These are phyloP conservation scores for Scolopax bukidnonensis DNA, from an alignment of 2,797 vertebrate genomes.

Conservation along the genomic window DNA sequence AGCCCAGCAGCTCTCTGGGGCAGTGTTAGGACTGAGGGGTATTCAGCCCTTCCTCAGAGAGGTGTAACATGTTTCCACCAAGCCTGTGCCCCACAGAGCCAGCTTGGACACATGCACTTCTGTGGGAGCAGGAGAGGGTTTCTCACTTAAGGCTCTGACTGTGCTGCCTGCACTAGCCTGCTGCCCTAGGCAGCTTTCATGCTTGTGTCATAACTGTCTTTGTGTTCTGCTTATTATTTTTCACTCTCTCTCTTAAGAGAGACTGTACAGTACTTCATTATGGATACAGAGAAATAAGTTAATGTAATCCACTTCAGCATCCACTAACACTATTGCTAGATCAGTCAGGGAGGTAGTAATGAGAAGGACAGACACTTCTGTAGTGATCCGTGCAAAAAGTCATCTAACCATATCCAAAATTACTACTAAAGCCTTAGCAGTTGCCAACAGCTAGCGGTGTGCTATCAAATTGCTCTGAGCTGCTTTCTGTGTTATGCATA, in stretches of 20 bases:
- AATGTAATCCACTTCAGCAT: neutral
- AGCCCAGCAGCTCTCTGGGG: neutral
- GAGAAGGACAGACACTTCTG: neutral
- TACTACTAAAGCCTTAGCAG: neutral
- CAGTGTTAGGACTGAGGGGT: neutral
- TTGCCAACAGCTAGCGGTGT: neutral
- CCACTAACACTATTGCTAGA: neutral
- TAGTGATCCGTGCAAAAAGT: neutral
- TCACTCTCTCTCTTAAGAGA: neutral
- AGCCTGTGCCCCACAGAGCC: neutral
- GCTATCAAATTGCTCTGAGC: neutral
- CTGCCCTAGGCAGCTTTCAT: neutral
- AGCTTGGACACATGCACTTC: neutral
- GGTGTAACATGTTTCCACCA: neutral
- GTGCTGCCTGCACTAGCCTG: neutral
- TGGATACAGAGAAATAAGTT: neutral
- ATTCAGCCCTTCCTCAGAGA: neutral
- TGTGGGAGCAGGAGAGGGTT: neutral
- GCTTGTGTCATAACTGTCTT: neutral
- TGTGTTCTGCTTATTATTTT: neutral
- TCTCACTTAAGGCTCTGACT: neutral
- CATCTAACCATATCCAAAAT: neutral
- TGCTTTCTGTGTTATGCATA: neutral
- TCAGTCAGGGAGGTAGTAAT: neutral
- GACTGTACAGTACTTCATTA: neutral